Base-by-base conservation (phyloP, 2,113 vertebrate genomes). In the Pogonocichla stellata region DNA sequence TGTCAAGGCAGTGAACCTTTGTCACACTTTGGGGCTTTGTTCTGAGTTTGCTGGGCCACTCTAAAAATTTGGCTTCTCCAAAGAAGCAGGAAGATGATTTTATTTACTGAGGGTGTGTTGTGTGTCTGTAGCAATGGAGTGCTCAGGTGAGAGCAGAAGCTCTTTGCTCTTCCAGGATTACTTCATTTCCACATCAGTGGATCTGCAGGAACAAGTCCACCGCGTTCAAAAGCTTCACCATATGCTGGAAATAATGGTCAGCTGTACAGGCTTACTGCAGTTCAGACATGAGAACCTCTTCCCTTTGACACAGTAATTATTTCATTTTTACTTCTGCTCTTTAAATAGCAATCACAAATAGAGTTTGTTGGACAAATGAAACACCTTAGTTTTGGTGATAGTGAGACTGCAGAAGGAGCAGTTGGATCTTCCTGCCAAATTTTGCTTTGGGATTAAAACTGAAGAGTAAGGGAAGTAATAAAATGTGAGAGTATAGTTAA, bases 181-280 rank as follows among this genome's bases (percentile, higher is more conserved):
- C 88, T 99, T 99, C 95, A 96, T 98, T 94, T 98, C 98, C 95
- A 97, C 98, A 0, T 98, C 98, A 13, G 98, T 98, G 47, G 98
- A 98, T 81, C 92, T 98, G 24, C 99, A 99, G 87, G 99, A 99
- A 61, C 99, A 99, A 95, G 98, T 99, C 40, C 91, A 97, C 80
- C 98, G 98, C 93, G 95, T 99, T 65, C 98, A 98, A 50, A 99
- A 99, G 97, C 98, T 99, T 83, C 99, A 99, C 97, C 99, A 99
- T 29, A 98, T 99, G 96, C 98, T 99, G 96, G 99, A 99, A 97
- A 98, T 99, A 57, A 70, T 99, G 65, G 96, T 98, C 96, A 99
- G 97, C 95, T 99, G 99, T 96, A 98, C 97, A 58, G 98, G 98
- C 64, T 98, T 99, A 77, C 98, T 99, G 88, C 98, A 97, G 70